Conservation (phyloP, 2,113 vertebrate species). For the Nerophis ophidion region DNA sequence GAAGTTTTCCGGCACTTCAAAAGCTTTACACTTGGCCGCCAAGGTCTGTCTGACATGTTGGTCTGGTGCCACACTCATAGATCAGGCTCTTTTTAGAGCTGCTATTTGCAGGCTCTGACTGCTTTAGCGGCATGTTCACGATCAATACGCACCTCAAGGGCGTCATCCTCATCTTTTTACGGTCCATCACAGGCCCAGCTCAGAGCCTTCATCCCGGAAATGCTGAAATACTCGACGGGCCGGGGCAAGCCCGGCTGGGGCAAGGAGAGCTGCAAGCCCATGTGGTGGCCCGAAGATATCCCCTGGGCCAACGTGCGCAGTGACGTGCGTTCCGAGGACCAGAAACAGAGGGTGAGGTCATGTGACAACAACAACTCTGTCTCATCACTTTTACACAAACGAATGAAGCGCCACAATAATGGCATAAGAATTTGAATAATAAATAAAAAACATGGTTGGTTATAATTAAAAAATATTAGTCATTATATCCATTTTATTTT, state of each 20-base stretch:
- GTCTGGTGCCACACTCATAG: constrained; percentile 60
- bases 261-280: constrained; percentile 95
- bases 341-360: constrained; percentile 85
- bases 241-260: constrained; percentile 98
- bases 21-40: neutral
- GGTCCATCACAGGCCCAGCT: constrained; percentile 82
- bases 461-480: neutral
- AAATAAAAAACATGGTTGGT: neutral
- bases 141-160: constrained; percentile 55
- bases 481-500: too few species aligned
- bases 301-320: constrained; percentile 98
- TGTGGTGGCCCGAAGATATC: constrained; percentile 98
- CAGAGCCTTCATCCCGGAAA: constrained; percentile 97
- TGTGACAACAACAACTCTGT: too few species aligned
- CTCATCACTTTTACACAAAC: too few species aligned
- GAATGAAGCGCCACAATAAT: too few species aligned
- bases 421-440: neutral
- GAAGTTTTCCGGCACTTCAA: neutral
- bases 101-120: constrained; percentile 51
- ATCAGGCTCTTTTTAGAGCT: constrained; percentile 52
- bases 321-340: constrained; percentile 94
- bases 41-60: constrained; percentile 27
- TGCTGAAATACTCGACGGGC: constrained; percentile 97
- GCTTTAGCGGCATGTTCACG: constrained; percentile 33
- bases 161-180: neutral